Percentiles rank a stretch among this genome's conserved stretches.
Conservation (phyloP, 2,888 invertebrate species). For the Psylliodes chrysocephalus region DNA sequence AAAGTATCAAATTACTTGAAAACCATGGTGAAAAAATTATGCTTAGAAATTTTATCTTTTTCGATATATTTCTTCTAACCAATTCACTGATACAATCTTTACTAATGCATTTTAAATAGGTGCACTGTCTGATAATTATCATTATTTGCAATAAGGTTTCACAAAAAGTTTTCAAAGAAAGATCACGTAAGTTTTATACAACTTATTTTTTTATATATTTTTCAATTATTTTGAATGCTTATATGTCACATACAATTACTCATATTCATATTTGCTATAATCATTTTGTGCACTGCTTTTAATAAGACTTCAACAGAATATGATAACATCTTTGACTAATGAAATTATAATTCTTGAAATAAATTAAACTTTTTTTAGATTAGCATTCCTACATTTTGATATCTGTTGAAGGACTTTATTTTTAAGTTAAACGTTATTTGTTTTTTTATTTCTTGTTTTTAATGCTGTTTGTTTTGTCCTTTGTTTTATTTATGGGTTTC, state of each 20-base stretch:
- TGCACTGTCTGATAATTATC: too few relatives aligned
- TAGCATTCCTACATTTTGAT: neutral
- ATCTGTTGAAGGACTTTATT: conserved; percentile 22
- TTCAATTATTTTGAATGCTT: neutral
- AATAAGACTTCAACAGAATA: conserved; percentile 21
- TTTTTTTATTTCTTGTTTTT: conserved; percentile 39
- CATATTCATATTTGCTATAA: neutral
- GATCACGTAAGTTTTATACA: neutral
- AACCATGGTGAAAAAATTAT: too few relatives aligned
- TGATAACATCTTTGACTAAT: too few relatives aligned
- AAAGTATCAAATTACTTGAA: too few relatives aligned
- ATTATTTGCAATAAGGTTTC: too few relatives aligned
- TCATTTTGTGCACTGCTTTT: conserved; percentile 10
- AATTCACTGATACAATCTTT: too few relatives aligned
- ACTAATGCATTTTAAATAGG: too few relatives aligned
- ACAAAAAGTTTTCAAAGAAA: too few relatives aligned
- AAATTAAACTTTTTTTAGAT: too few relatives aligned
- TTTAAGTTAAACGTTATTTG: conserved; percentile 20
- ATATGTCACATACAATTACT: neutral
- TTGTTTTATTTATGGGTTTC: conserved; percentile 57
- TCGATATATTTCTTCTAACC: too few relatives aligned
- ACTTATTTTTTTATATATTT: neutral
- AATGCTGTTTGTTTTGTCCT: conserved; percentile 52
- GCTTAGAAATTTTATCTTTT: too few relatives aligned
- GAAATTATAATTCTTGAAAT: too few relatives aligned